Evolutionary conservation across 2,797 vertebrate species (phyloP).

Genomic region (Microhierax caerulescens): DNA sequence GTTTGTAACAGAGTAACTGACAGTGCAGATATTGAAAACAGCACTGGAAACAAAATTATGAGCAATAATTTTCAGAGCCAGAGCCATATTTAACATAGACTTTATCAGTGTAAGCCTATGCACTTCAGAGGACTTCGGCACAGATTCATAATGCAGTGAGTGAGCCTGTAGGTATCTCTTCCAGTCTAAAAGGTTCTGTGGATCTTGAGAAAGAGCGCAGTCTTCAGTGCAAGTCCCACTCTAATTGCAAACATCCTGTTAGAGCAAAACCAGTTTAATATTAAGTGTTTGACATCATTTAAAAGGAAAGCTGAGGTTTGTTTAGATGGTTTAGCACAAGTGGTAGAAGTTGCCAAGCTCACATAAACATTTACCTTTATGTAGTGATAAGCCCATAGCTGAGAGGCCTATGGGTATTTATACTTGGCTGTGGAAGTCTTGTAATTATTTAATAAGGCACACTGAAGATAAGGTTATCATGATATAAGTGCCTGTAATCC

Average conservation of each 20-base stretch:
- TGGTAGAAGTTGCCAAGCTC: neutral
- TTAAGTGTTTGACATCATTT: neutral
- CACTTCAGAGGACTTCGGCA: neutral
- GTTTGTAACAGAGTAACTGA: neutral
- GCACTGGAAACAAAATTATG: neutral
- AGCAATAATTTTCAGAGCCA: neutral
- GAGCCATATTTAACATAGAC: neutral
- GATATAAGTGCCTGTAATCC: slow-evolving; percentile 73
- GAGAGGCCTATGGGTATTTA: slow-evolving; percentile 64
- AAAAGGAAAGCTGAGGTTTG: neutral
- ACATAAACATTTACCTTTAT: slow-evolving; percentile 47
- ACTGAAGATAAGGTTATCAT: slow-evolving; percentile 67
- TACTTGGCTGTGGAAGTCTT: slow-evolving; percentile 61
- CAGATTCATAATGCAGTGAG: neutral
- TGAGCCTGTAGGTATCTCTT: neutral
- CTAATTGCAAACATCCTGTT: neutral
- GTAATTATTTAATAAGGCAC: slow-evolving; percentile 75
- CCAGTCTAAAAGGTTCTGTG: neutral
- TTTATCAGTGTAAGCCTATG: neutral
- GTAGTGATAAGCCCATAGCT: slow-evolving; percentile 51
- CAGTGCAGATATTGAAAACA: neutral
- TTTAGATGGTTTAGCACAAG: neutral
- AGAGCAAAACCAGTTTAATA: neutral
- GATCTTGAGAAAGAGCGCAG: neutral
- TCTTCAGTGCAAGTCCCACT: neutral